phyloP scores from a whole-genome alignment of 2,113 vertebrate genomes.

The Lichenostomus cassidix region DNA sequence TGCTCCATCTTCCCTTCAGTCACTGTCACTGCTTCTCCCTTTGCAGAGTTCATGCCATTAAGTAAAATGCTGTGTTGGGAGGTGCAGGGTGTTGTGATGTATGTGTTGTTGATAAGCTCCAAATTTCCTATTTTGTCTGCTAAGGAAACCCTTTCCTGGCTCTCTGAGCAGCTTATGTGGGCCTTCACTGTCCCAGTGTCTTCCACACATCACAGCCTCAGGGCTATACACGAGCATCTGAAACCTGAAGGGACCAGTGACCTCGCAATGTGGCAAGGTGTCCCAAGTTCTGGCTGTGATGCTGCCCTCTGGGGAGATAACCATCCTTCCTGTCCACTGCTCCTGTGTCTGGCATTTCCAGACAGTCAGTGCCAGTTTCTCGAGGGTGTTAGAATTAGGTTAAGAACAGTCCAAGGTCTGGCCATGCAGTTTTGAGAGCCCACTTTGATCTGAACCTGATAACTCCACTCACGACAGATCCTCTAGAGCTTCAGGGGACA shows the following conservation, averaged over 20 bases:
- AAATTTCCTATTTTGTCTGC: slow-evolving; percentile 3
- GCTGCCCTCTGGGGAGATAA: not conserved
- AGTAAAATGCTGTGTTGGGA: not conserved
- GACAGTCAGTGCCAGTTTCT: not conserved
- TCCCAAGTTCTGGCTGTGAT: accelerated
- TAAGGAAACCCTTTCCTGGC: not conserved
- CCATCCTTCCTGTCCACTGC: not conserved
- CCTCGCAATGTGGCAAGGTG: not conserved
- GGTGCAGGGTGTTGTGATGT: not conserved
- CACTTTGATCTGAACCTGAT: not conserved
- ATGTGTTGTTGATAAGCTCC: not conserved
- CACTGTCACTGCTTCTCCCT: not conserved
- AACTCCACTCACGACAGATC: not conserved
- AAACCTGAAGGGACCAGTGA: not conserved
- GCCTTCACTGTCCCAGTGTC: not conserved
- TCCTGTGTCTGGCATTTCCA: not conserved
- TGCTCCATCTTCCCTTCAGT: not conserved
- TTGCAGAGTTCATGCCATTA: not conserved
- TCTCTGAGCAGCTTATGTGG: not conserved
- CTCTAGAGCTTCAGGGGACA: not conserved
- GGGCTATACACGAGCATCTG: accelerated
- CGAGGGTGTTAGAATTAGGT: not conserved
- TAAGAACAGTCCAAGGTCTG: not conserved
- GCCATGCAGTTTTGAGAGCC: not conserved
- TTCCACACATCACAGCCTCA: accelerated